These are phyloP conservation scores for Choristoneura rosaceana DNA, from an alignment of 2,888 invertebrate genomes.

Conservation along the genomic window DNA sequence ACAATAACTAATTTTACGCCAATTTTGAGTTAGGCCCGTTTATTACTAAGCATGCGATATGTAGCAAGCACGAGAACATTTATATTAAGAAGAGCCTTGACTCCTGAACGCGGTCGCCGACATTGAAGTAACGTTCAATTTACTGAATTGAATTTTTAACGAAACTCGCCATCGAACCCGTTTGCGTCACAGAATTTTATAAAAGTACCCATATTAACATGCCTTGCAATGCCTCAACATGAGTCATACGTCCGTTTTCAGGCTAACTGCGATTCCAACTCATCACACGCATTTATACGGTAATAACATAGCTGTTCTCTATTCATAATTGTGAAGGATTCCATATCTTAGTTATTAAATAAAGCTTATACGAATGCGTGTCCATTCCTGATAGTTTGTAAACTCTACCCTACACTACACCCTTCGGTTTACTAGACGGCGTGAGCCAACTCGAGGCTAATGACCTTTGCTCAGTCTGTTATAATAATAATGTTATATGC, in stretches of 20 bases:
- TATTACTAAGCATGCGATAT: no score
- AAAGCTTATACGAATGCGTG: conserved; percentile 2
- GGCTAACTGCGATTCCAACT: conserved; percentile 7
- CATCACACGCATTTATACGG: conserved; percentile 9
- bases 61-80: not conserved
- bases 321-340: not conserved
- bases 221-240: not conserved
- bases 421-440: not conserved
- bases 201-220: not conserved
- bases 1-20: no score
- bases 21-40: no score
- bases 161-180: conserved; percentile 1
- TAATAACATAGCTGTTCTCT: not conserved
- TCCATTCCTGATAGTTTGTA: conserved; percentile 6
- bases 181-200: conserved; percentile 9
- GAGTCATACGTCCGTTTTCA: conserved; percentile 13
- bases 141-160: conserved; percentile 3
- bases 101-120: conserved; percentile 48
- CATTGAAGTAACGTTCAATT: conserved; percentile 43
- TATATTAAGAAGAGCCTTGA: conserved; percentile 47
- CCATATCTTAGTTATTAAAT: conserved; percentile 12
- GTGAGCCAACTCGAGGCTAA: not conserved
- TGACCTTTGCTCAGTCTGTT: not conserved
- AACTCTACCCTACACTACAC: not conserved
- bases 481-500: conserved; percentile 6